Percentiles rank a stretch among this genome's conserved stretches.
These are phyloP conservation scores for Isaurus tuberculatus DNA, from an alignment of 92 coral and sea anemone species.

Conservation along the genomic window DNA sequence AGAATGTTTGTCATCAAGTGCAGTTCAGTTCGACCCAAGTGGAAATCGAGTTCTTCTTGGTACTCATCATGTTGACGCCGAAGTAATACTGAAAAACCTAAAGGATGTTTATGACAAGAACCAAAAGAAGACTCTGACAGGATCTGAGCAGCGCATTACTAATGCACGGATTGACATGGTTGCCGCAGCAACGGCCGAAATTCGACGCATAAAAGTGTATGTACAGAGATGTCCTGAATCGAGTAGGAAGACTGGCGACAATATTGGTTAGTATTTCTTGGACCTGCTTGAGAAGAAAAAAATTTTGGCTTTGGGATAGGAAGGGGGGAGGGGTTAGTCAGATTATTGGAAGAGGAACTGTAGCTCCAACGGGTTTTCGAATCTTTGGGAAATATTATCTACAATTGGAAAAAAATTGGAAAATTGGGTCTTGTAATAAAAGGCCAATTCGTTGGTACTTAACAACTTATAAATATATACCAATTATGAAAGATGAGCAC, in stretches of 20 bases:
- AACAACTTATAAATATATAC: too few relatives aligned
- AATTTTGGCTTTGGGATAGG: not conserved
- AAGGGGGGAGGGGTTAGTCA: not conserved
- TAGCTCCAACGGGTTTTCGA: too few relatives aligned
- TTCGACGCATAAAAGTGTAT: conserved; percentile 65
- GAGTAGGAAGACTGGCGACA: conserved; percentile 69
- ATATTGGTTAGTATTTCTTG: conserved; percentile 42
- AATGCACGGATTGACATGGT: conserved; percentile 67
- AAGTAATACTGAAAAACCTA: conserved; percentile 61
- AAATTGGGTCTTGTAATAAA: too few relatives aligned
- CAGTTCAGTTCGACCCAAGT: conserved; percentile 37
- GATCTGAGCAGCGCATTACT: conserved; percentile 76
- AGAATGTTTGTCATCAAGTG: conserved; percentile 1
- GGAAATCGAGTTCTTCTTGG: conserved; percentile 32
- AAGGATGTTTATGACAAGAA: conserved; percentile 82
- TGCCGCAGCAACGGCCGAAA: conserved; percentile 68
- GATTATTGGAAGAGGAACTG: too few relatives aligned
- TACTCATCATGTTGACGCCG: conserved; percentile 49
- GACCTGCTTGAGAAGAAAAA: not conserved
- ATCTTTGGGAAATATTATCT: too few relatives aligned
- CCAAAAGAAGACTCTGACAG: conserved; percentile 60
- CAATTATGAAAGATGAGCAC: too few relatives aligned
- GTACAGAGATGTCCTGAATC: conserved; percentile 89
- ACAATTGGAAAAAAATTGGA: too few relatives aligned
- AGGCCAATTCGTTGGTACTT: too few relatives aligned